Evolutionary conservation across 2,888 invertebrate species (phyloP).

Genomic region (Noctua fimbriata): DNA sequence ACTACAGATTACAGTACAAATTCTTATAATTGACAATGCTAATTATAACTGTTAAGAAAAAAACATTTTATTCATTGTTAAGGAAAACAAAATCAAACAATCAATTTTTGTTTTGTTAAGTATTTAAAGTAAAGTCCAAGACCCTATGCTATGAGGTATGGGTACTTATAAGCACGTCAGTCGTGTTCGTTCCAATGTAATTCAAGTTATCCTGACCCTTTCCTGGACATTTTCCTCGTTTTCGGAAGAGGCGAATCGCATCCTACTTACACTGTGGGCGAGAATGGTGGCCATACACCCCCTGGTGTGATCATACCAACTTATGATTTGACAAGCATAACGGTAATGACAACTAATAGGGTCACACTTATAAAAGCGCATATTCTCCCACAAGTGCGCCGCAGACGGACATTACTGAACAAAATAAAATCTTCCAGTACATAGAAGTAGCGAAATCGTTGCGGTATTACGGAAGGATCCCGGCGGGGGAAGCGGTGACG

Average conservation of each 20-base stretch:
- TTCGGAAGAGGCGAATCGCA: neutral
- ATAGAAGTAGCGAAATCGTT: slow-evolving; percentile 95
- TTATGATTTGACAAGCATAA: neutral
- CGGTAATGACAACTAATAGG: neutral
- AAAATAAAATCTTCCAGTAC: slow-evolving; percentile 91
- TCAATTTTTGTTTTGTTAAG: no score
- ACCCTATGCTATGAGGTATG: neutral
- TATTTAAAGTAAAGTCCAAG: no score
- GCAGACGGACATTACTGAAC: neutral
- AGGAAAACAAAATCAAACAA: neutral
- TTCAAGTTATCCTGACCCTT: neutral
- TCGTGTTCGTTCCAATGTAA: neutral
- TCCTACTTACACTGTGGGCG: neutral
- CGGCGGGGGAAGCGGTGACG: slow-evolving; percentile 86
- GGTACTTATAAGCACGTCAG: neutral
- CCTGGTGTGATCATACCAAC: neutral
- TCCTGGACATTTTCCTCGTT: neutral
- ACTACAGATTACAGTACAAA: neutral
- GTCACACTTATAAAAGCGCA: neutral
- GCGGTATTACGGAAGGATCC: slow-evolving; percentile 96
- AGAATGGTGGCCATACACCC: neutral
- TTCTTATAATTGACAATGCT: neutral
- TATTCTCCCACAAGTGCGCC: neutral
- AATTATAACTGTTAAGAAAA: neutral
- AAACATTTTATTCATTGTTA: neutral